Base-by-base conservation (phyloP, 2,113 vertebrate genomes). In the Tenrec ecaudatus region DNA sequence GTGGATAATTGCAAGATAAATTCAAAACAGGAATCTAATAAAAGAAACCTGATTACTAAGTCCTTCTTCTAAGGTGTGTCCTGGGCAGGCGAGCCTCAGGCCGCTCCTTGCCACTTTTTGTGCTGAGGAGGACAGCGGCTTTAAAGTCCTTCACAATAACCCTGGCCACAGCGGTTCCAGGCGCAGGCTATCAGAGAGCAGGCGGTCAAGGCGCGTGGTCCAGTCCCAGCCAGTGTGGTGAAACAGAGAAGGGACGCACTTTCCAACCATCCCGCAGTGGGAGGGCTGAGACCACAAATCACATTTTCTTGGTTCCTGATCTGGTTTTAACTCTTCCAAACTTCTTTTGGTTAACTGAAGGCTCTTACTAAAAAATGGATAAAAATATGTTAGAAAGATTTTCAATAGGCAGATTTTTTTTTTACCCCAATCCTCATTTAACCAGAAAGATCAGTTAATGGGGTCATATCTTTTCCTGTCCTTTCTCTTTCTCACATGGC, bases 321-420 rank as follows among this genome's bases (percentile, higher is more conserved):
- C 40, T 90, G 53, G 9, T 84, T 85, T 93, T 62, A 62, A 62
- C 60, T 22, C 20, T 62, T 5, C 9, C 25, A 25, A 25, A 25
- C 60, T 40, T 7, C 3, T 36, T 31, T 85, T 79, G 80, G 60
- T 90, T 88, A 81, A 78, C 92, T 90, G 88, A 82, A 85, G 69
- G 64, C 43, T 90, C 69, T 92, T n/a, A 62, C 27, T 86, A n/a
- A 57, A 82, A 82, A 92, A 23, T 38, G 60, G 43, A 85, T 68
- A 53, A 92, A 95, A 90, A 83, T 17, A 78, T 60, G 78, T 95
- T 60, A 88, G 23, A 57, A 88, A 68, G 57, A 69, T 31, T 91
- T 94, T 92, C 36, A 84, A 4, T 53, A 80, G 43, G 29, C 66
- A 86, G 31, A 58, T 40, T 33, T 38, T 14, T n/a, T 69, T 69